Evolutionary conservation across 2,113 vertebrate species (phyloP).

Genomic region (Mirza zaza): DNA sequence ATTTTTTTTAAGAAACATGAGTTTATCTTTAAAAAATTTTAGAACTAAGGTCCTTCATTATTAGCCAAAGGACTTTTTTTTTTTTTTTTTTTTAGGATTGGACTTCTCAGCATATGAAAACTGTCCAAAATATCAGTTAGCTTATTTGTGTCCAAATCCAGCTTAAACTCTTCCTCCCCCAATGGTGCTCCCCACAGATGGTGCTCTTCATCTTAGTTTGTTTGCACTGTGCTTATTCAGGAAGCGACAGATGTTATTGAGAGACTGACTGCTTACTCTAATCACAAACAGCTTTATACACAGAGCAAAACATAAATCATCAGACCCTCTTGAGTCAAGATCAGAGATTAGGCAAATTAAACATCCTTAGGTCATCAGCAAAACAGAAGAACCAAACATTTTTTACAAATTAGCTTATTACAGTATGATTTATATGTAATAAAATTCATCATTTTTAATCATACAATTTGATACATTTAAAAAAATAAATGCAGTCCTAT

Average conservation of each 20-base stretch:
- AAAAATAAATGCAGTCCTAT: background rate
- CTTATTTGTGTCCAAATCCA: background rate
- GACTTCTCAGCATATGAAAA: background rate
- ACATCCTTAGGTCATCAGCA: background rate
- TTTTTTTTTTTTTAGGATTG: background rate
- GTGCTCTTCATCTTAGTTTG: background rate
- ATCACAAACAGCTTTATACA: background rate
- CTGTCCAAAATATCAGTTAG: background rate
- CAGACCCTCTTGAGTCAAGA: background rate
- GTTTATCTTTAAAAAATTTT: background rate
- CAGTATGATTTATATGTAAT: background rate
- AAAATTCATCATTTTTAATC: background rate
- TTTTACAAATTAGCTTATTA: background rate
- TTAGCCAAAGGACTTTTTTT: background rate
- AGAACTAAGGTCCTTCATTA: background rate
- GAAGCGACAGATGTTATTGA: background rate
- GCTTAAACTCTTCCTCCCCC: background rate
- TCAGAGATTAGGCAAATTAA: background rate
- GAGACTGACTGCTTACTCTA: background rate
- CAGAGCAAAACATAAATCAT: background rate
- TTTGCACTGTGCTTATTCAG: background rate
- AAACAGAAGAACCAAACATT: background rate
- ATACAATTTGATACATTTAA: background rate
- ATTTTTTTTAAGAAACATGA: background rate
- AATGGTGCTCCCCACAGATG: background rate